Conservation (phyloP, 1,140 invertebrate species). For the Euborellia annulipes region DNA sequence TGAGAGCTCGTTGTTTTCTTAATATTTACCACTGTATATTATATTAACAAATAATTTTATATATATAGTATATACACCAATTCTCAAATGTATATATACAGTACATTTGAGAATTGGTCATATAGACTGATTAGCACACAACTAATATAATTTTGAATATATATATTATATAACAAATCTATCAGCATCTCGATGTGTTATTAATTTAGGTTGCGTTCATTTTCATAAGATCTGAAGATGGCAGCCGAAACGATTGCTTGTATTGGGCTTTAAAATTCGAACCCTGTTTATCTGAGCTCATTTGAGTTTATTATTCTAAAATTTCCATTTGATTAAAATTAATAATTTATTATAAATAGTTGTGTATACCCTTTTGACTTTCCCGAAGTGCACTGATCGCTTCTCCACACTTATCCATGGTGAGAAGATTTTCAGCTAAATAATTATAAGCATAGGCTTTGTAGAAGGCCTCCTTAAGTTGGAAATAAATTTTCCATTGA, state of each 20-base stretch:
- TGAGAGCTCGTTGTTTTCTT: too few relatives aligned
- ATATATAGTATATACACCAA: too few relatives aligned
- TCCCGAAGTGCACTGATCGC: conserved; percentile 47
- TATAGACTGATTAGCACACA: too few relatives aligned
- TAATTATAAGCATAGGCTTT: conserved; percentile 49
- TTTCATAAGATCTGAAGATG: neutral
- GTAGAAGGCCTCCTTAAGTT: conserved; percentile 47
- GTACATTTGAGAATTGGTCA: too few relatives aligned
- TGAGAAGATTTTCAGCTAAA: conserved; percentile 43
- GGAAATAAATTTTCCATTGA: conserved; percentile 54
- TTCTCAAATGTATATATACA: too few relatives aligned
- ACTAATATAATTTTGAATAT: too few relatives aligned
- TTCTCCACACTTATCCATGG: conserved; percentile 54
- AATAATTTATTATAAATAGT: neutral
- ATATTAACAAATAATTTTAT: too few relatives aligned
- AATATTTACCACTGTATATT: too few relatives aligned
- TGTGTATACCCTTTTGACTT: conserved; percentile 33
- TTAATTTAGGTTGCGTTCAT: neutral
- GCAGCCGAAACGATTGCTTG: neutral
- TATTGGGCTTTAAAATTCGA: neutral
- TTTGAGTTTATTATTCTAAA: neutral
- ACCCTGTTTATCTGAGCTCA: neutral
- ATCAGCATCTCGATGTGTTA: neutral
- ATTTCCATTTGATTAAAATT: neutral
- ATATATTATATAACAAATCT: too few relatives aligned